Conservation (phyloP, 2,797 vertebrate species). For the Phoxinus dragarum region DNA sequence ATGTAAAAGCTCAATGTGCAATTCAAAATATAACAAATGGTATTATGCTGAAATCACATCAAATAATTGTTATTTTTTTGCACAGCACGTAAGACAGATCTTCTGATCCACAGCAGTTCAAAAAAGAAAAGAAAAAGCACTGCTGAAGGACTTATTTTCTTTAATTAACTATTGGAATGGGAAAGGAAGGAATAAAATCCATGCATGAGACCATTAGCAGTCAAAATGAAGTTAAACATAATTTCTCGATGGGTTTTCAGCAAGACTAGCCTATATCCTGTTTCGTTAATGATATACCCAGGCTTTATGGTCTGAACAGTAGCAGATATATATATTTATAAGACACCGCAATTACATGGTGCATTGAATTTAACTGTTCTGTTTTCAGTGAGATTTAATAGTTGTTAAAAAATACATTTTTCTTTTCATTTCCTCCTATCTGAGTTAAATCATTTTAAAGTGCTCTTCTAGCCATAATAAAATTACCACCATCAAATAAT, state of each 20-base stretch:
- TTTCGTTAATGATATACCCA: conserved; percentile 57
- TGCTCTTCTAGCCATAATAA: conserved; percentile 60
- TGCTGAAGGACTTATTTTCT: conserved; percentile 14
- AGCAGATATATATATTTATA: conserved; percentile 69
- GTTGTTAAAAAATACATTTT: conserved; percentile 66
- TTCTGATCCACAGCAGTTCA: not conserved
- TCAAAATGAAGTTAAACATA: conserved; percentile 53
- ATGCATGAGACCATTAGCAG: conserved; percentile 33
- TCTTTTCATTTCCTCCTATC: conserved; percentile 64
- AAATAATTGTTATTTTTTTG: not conserved
- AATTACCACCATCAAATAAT: conserved; percentile 68
- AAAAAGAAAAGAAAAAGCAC: not conserved
- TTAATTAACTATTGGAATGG: conserved; percentile 35
- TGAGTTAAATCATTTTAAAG: conserved; percentile 70
- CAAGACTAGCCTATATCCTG: conserved; percentile 43
- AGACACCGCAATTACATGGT: conserved; percentile 75
- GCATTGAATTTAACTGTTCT: conserved; percentile 78
- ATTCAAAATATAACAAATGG: not conserved
- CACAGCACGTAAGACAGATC: not conserved
- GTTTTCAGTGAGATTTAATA: conserved; percentile 73
- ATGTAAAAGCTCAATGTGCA: conserved; percentile 52
- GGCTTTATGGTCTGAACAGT: conserved; percentile 58
- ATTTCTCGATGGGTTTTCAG: conserved; percentile 50
- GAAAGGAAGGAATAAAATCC: conserved; percentile 39
- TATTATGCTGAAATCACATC: not conserved